Base-by-base conservation (phyloP, 2,888 invertebrate species). In the Phoenoteleia sp. region DNA sequence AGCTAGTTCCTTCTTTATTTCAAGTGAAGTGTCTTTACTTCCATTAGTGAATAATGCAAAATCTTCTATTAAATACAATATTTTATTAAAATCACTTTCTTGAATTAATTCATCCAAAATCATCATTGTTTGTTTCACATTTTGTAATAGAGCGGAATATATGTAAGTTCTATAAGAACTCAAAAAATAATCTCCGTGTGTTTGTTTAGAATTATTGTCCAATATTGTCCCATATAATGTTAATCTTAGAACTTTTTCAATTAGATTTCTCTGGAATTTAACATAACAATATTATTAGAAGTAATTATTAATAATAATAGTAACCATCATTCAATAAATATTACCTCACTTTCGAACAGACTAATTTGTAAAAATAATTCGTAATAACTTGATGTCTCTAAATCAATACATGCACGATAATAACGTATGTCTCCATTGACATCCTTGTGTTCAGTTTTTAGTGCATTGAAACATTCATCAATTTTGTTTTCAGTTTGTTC, bases 141-240 rank as follows among this genome's bases (percentile, higher is more conserved):
- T 85, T 15, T 80, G 86, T 13, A 93, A 69, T 39, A 93, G 85
- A 56, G 89, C 91, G 5, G 81, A 81, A 54, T 91, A 91, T 47
- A 94, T 89, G 0, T 89, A 83, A 7, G 79, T 76, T 62, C 91
- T 91, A 39, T 93, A 94, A 1, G 81, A 86, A 42, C 89, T 88
- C 17, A 93, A 81, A 85, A 94, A 94, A 79, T 93, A 88, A 80
- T 92, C 91, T 0, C 94, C 94, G 62, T 94, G 91, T 11, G 86
- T 76, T 21, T 56, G 17, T 23, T 47, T 77, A 13, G 56, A 62
- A 27, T 69, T 47, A 11, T 29, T 23, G 9, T 62, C 42, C 11
- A 66, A 4, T 39, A 19, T 17, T 23, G 29, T 6, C 3, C 45
- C 21, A 27, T 71, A 29, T 1, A 77, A 3, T 17, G 90, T 88